Percentiles rank a stretch among this genome's conserved stretches.
Conservation (phyloP, 2,797 vertebrate genomes). For the Rousettus madagascariensis region DNA sequence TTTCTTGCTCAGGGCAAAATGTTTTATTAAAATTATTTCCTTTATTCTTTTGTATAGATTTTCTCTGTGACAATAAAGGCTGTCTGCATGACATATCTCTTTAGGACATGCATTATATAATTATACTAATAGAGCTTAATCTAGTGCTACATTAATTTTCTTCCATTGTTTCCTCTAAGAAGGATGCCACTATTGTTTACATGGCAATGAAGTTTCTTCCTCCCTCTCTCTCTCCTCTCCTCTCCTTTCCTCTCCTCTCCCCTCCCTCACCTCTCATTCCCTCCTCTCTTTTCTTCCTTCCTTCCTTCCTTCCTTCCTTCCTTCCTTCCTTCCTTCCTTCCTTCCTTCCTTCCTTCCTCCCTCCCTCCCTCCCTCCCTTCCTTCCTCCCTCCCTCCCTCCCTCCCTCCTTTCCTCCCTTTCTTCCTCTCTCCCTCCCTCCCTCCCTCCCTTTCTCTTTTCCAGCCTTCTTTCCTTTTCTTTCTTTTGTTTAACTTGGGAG, state of each 20-base stretch:
- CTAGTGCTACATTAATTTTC: conserved; percentile 76
- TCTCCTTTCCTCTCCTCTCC: no score
- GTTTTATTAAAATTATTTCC: conserved; percentile 84
- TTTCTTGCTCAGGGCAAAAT: conserved; percentile 77
- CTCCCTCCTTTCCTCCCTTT: no score
- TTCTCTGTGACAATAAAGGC: conserved; percentile 74
- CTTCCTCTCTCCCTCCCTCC: no score
- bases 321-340: no score
- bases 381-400: no score
- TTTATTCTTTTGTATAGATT: conserved; percentile 80
- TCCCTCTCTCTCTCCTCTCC: no score
- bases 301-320: no score
- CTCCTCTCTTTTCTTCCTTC: no score
- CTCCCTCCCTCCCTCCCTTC: no score
- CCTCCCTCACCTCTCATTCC: no score
- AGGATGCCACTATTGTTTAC: not conserved
- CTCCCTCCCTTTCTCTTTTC: not conserved
- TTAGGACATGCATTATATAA: conserved; percentile 73
- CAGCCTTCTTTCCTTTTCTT: not conserved
- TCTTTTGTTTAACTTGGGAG: not conserved
- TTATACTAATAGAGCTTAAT: conserved; percentile 77
- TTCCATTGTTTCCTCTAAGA: conserved; percentile 62
- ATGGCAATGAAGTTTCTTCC: no score
- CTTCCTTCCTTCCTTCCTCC: no score
- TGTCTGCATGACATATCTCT: conserved; percentile 68